A percentile compares a stretch with the other conserved stretches of the same genome.
Conservation (phyloP, 2,113 vertebrate species). For the Petrocephalus zakoni region DNA sequence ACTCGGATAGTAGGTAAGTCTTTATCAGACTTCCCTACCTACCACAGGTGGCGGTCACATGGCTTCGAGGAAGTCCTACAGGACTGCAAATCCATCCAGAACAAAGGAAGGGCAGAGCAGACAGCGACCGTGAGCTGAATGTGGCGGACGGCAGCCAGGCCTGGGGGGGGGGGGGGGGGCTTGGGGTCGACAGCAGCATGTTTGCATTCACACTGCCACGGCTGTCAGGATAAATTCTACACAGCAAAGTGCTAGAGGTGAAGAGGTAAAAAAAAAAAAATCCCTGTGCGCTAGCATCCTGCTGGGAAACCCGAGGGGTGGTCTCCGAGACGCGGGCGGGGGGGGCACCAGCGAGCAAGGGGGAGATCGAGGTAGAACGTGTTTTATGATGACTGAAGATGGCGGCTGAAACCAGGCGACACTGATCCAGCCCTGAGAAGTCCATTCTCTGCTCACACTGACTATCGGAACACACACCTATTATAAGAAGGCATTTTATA, state of each 20-base stretch:
- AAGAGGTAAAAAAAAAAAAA: constrained; percentile 24
- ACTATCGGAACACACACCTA: not conserved
- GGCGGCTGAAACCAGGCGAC: not conserved
- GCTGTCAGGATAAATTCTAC: constrained; percentile 19
- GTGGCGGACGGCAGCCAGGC: not conserved
- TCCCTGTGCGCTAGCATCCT: constrained; percentile 15
- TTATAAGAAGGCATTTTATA: not conserved
- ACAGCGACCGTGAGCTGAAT: not conserved
- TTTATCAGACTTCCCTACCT: not conserved
- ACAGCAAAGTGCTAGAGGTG: constrained; percentile 12
- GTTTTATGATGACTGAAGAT: not conserved
- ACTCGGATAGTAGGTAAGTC: not conserved
- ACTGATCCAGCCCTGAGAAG: not conserved
- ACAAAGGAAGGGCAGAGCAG: not conserved
- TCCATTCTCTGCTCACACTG: not conserved
- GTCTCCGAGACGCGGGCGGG: not conserved
- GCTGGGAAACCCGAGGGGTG: not conserved
- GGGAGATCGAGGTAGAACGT: not conserved
- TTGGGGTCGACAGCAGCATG: not conserved
- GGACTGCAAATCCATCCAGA: not conserved
- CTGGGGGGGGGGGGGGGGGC: not conserved
- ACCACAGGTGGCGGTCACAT: not conserved
- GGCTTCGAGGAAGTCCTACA: not conserved
- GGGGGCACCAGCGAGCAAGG: not conserved
- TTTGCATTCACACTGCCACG: constrained; percentile 25